These are phyloP conservation scores for Cerastis rubricosa DNA, from an alignment of 2,888 invertebrate genomes.

Conservation along the genomic window DNA sequence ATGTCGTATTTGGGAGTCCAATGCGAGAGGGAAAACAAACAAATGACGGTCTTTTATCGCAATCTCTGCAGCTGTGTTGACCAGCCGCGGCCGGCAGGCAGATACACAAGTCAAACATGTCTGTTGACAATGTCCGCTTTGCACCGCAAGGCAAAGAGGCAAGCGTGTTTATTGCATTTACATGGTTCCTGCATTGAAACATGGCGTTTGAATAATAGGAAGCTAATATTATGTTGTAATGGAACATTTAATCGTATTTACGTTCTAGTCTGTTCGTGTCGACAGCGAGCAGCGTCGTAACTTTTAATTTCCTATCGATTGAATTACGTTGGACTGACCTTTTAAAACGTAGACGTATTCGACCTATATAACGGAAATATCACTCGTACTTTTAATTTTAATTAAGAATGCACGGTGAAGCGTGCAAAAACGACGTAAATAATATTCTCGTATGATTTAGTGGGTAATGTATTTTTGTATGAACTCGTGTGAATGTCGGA, in stretches of 20 bases:
- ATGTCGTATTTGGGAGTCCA: conserved; percentile 59
- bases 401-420: conserved; percentile 15
- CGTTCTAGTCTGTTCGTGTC: not conserved
- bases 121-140: conserved; percentile 71
- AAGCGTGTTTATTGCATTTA: conserved; percentile 45
- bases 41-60: conserved; percentile 67
- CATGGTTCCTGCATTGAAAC: conserved; percentile 27
- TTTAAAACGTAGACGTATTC: conserved; percentile 40
- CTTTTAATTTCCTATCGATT: conserved; percentile 38
- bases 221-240: conserved; percentile 26
- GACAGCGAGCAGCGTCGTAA: conserved; percentile 19
- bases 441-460: conserved; percentile 24
- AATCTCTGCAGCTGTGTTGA: conserved; percentile 68
- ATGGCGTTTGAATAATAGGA: conserved; percentile 9
- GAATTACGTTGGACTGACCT: conserved; percentile 47
- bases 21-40: conserved; percentile 71
- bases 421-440: conserved; percentile 27
- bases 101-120: conserved; percentile 66
- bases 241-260: conserved; percentile 7
- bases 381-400: conserved; percentile 22
- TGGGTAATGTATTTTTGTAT: conserved; percentile 32
- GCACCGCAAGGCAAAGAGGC: conserved; percentile 41
- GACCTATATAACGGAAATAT: conserved; percentile 37
- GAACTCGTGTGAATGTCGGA: conserved; percentile 46
- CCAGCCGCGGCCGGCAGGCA: conserved; percentile 51